Evolutionary conservation across 2,888 invertebrate genomes (phyloP).

Genomic region (Athripsodes cinereus): DNA sequence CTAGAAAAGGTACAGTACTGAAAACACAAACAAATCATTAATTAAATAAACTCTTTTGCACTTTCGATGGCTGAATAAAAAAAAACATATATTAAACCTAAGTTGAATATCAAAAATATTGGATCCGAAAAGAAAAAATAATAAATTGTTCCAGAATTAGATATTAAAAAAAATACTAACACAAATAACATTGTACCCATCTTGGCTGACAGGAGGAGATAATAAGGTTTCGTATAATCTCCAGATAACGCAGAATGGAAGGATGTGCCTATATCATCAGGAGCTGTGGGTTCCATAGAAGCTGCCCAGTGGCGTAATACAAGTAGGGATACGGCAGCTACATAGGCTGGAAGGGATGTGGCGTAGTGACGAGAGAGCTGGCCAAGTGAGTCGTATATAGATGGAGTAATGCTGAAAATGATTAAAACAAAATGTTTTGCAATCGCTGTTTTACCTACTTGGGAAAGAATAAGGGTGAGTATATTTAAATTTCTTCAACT

Average conservation of each 20-base stretch:
- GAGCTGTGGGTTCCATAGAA: constrained; percentile 34
- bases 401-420: constrained; percentile 45
- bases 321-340: constrained; percentile 58
- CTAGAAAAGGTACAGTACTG: constrained; percentile 38
- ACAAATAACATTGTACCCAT: constrained; percentile 40
- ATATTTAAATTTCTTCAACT: too few relatives aligned
- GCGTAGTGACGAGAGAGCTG: constrained; percentile 63
- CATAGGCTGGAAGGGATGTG: constrained; percentile 58
- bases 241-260: constrained; percentile 53
- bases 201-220: constrained; percentile 47
- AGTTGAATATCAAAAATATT: too few relatives aligned
- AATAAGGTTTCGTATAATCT: constrained; percentile 53
- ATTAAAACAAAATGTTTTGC: background rate
- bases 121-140: background rate
- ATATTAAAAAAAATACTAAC: constrained; percentile 36
- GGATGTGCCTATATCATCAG: constrained; percentile 39
- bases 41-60: constrained; percentile 1
- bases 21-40: too few relatives aligned
- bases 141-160: too few relatives aligned
- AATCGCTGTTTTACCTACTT: too few relatives aligned
- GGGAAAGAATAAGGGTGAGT: too few relatives aligned
- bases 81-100: background rate
- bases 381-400: constrained; percentile 53
- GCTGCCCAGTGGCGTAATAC: constrained; percentile 39
- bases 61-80: too few relatives aligned